phyloP scores from a whole-genome alignment of 1,140 invertebrate genomes.

The Scaptodrosophila lebanonensis region DNA sequence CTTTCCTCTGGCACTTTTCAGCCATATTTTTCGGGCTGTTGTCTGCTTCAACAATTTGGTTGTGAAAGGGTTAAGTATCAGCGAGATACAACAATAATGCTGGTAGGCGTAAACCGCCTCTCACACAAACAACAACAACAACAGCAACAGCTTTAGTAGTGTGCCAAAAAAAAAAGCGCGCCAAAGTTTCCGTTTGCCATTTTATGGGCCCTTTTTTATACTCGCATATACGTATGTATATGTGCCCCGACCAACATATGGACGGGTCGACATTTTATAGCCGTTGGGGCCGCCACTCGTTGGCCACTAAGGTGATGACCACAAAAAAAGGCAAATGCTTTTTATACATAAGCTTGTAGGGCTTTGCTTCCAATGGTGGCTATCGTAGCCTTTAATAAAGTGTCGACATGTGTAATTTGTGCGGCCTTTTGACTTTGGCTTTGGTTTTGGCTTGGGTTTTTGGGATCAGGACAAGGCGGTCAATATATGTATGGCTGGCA shows the following conservation, averaged over 20 bases:
- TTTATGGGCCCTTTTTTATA: background rate
- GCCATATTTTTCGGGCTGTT: slow-evolving; percentile 27
- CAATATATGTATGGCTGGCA: too few species aligned
- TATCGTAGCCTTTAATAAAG: slow-evolving; percentile 50
- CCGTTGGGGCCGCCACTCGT: slow-evolving; percentile 38
- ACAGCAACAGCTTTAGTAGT: slow-evolving; percentile 13
- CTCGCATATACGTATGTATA: slow-evolving; percentile 13
- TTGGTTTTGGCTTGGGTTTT: slow-evolving; percentile 12
- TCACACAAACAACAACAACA: too few species aligned
- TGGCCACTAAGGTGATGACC: slow-evolving; percentile 48
- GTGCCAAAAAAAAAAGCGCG: slow-evolving; percentile 28
- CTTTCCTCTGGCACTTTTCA: background rate
- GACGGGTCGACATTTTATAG: slow-evolving; percentile 66
- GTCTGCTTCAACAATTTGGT: slow-evolving; percentile 62
- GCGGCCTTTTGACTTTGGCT: slow-evolving; percentile 37
- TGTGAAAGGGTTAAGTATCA: slow-evolving; percentile 64
- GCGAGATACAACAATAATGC: slow-evolving; percentile 30
- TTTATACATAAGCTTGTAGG: slow-evolving; percentile 37
- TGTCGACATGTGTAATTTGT: slow-evolving; percentile 75
- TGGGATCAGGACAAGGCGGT: slow-evolving; percentile 1
- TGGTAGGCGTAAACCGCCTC: slow-evolving; percentile 32
- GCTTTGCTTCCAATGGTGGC: slow-evolving; percentile 13
- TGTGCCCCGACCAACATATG: slow-evolving; percentile 51
- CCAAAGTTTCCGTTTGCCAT: slow-evolving; percentile 42
- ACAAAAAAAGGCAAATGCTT: slow-evolving; percentile 33